phyloP scores from a whole-genome alignment of 2,113 vertebrate genomes.

The Coreoperca whiteheadi region DNA sequence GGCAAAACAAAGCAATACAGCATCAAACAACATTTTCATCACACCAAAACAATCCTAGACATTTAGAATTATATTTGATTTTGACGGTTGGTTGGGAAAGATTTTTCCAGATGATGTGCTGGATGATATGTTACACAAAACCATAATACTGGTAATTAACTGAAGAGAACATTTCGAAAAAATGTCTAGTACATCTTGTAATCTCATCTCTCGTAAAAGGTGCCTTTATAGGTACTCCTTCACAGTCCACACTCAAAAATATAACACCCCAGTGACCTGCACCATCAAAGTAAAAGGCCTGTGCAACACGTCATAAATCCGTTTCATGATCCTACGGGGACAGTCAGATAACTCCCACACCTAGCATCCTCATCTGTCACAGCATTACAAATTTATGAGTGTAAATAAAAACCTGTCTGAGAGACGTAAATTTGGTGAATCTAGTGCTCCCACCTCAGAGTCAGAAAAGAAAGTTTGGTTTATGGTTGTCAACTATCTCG shows the following conservation, averaged over 20 bases:
- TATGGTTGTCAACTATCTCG: constrained; percentile 19
- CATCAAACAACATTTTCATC: no score
- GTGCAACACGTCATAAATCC: constrained; percentile 45
- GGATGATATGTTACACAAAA: no score
- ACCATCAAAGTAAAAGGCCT: constrained; percentile 20
- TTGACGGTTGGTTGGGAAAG: background rate
- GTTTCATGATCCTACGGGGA: constrained; percentile 50
- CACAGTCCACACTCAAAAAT: constrained; percentile 23
- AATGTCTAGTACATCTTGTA: background rate
- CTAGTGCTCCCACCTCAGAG: constrained; percentile 2
- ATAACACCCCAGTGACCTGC: constrained; percentile 27
- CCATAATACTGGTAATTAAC: background rate
- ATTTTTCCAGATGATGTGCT: background rate
- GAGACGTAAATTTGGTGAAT: constrained; percentile 33
- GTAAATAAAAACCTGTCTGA: constrained; percentile 52
- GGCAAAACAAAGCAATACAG: background rate
- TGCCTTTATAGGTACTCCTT: background rate
- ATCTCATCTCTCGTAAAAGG: background rate
- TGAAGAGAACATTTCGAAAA: background rate
- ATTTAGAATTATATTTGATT: background rate
- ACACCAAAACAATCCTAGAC: no score
- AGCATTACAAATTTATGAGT: constrained; percentile 53
- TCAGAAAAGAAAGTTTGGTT: constrained; percentile 13
- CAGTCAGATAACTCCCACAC: constrained; percentile 32
- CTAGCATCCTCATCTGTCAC: constrained; percentile 50